phyloP scores from a whole-genome alignment of 2,113 vertebrate species.

The Halcyon malimbica region DNA sequence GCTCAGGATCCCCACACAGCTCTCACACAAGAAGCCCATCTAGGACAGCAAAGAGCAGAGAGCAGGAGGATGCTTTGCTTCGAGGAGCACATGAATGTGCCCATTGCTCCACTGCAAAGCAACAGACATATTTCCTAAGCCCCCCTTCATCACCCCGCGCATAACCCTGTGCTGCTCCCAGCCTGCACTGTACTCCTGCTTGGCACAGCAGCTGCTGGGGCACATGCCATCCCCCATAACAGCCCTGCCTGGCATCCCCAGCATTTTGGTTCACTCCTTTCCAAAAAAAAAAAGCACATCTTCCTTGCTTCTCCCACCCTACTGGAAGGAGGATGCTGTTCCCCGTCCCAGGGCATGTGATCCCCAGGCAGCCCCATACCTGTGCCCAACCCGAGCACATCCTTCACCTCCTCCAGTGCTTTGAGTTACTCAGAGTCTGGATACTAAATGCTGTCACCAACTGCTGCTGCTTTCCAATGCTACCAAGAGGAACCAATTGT shows the following conservation, averaged over 20 bases:
- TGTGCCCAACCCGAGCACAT: background rate
- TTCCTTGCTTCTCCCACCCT: background rate
- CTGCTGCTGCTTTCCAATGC: background rate
- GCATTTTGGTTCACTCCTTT: background rate
- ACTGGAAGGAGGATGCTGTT: background rate
- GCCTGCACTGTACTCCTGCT: background rate
- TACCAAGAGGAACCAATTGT: background rate
- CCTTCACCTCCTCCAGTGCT: background rate
- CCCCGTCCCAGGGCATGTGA: fast-evolving
- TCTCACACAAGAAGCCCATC: background rate
- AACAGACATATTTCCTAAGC: fast-evolving
- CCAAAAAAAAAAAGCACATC: too few relatives aligned
- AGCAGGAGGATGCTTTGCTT: background rate
- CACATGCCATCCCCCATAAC: too few relatives aligned
- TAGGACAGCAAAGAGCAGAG: background rate
- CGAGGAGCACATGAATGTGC: background rate
- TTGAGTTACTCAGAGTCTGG: background rate
- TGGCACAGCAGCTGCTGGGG: fast-evolving
- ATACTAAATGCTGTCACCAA: background rate
- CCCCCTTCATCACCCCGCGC: fast-evolving
- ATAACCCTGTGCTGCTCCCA: fast-evolving
- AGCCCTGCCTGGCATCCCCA: background rate
- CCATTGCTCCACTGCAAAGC: background rate
- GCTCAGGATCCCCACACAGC: fast-evolving
- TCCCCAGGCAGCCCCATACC: background rate